A percentile compares a stretch with the other conserved stretches of the same genome.
These are phyloP conservation scores for Xiphias gladius DNA, from an alignment of 2,113 vertebrate species.

Conservation along the genomic window DNA sequence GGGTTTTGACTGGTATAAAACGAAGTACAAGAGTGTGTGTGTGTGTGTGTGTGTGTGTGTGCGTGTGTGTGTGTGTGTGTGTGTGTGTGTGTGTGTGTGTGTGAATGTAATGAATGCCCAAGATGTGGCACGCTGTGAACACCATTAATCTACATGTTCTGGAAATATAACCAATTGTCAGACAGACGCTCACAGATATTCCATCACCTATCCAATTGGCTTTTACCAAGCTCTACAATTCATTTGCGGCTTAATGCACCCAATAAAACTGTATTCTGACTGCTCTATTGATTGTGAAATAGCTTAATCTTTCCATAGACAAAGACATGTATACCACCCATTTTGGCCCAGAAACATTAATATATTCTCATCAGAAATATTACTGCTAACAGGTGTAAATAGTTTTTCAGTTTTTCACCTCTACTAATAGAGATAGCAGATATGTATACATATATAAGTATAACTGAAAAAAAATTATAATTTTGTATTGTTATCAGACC, in stretches of 20 bases:
- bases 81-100: constrained; percentile 18
- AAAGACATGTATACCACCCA: constrained; percentile 76
- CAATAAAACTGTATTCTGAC: constrained; percentile 82
- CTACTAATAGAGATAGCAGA: background rate
- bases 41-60: constrained; percentile 27
- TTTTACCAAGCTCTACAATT: constrained; percentile 83
- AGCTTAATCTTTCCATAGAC: constrained; percentile 78
- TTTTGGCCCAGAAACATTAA: constrained; percentile 67
- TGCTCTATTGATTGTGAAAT: constrained; percentile 86
- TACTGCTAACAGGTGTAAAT: constrained; percentile 16
- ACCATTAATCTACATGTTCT: constrained; percentile 89
- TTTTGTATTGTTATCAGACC: background rate
- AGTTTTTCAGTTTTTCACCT: constrained; percentile 15
- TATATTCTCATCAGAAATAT: constrained; percentile 65
- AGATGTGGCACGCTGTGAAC: constrained; percentile 75
- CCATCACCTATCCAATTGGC: constrained; percentile 86
- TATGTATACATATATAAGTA: too few relatives aligned
- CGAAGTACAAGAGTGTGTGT: too few relatives aligned
- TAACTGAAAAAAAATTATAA: too few relatives aligned
- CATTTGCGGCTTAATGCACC: constrained; percentile 85
- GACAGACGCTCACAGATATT: constrained; percentile 80
- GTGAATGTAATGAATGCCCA: constrained; percentile 78
- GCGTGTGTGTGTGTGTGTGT: constrained; percentile 12
- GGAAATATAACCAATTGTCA: constrained; percentile 88
- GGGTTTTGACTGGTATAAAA: constrained; percentile 76